Evolutionary conservation across 2,888 invertebrate genomes (phyloP), one percentile per base, ranked within the genome.

Genomic region (Mythimna lalbum): DNA sequence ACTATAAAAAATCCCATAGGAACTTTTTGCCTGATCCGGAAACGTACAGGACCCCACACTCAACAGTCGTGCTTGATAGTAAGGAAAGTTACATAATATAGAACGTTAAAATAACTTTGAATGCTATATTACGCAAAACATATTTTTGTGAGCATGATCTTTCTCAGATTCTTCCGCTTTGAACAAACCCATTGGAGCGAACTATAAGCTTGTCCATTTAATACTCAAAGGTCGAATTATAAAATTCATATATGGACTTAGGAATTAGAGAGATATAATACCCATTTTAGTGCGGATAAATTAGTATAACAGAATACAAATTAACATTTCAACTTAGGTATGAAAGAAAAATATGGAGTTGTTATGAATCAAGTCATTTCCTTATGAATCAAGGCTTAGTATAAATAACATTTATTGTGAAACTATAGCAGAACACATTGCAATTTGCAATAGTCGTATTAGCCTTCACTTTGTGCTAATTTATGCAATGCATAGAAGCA

Each of bases 391-490:
- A 19, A 63, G 19, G 33, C 7, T 21, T 17, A 17, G 12, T 56
- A 36, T 33, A 59, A 59, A 59, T 50, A 50, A 49, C 23, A 10
- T 50, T 52, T 61, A 61, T 61, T 66, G 33, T 36, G 21, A 23
- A 43, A 60, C 23, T 2, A 50, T 17, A 23, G 31, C 17, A 27
- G 10, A n/a, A 57, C 9, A 43, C 12, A 50, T 64, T 65, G 47
- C 68, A 12, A 47, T 61, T 49, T 36, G 36, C 7, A 61, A 61
- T 43, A 47, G 31, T 47, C 14, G 61, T 5, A 33, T 7, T 43
- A 57, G 27, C 73, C 61, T 67, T 67, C 68, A 31, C 23, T 19
- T 21, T 66, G 67, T 76, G 76, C 36, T 67, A 76, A 76, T 71
- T 0, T 33, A 23, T 33, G 65, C 27, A 56, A 49, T 56, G 33